Conservation (phyloP, 1,140 invertebrate genomes). For the Mycetomoellerius zeteki region DNA sequence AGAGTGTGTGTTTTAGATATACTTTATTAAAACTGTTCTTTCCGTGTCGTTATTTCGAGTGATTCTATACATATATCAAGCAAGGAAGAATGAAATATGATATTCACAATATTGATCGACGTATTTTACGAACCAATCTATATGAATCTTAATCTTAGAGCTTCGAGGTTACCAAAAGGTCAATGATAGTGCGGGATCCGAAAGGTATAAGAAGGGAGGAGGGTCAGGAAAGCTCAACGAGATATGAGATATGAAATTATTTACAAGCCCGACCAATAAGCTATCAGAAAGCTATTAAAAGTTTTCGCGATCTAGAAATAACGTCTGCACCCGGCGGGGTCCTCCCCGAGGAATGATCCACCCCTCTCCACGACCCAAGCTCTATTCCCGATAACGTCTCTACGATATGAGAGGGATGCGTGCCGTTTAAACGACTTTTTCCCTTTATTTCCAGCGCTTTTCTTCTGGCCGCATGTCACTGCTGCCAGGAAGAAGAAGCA, state of each 20-base stretch:
- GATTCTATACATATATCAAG: neutral
- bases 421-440: constrained; percentile 45
- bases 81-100: neutral
- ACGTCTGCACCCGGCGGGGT: constrained; percentile 67
- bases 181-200: constrained; percentile 8
- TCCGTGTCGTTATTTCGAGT: too few species aligned
- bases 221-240: constrained; percentile 31
- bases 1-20: too few species aligned
- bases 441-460: neutral
- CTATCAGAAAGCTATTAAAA: constrained; percentile 83
- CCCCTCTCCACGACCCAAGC: constrained; percentile 4
- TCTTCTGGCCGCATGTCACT: constrained; percentile 14
- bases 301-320: constrained; percentile 80
- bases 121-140: neutral
- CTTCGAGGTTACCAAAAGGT: constrained; percentile 21
- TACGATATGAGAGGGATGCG: constrained; percentile 31
- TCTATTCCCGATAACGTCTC: constrained; percentile 5
- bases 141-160: constrained; percentile 24
- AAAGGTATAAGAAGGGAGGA: neutral
- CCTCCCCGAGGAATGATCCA: constrained; percentile 72
- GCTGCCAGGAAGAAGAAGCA: constrained; percentile 40
- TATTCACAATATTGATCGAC: constrained; percentile 6
- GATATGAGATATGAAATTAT: constrained; percentile 77
- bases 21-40: too few species aligned
- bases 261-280: constrained; percentile 78